Base-by-base conservation (phyloP, 2,797 vertebrate species). In the Poecilia velifera region DNA sequence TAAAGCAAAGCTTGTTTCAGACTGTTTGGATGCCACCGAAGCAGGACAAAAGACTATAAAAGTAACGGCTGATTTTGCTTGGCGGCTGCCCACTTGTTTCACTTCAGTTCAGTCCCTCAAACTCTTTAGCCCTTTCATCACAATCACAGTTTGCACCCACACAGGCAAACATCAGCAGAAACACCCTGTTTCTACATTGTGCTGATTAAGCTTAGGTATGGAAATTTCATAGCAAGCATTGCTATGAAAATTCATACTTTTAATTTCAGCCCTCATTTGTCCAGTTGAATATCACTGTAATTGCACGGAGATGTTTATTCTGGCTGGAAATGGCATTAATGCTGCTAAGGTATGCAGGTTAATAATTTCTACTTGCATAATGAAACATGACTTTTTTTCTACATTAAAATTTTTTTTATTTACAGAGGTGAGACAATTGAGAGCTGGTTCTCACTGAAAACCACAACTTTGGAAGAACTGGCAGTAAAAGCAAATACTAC, bases 61-160 rank as follows among this genome's bases (percentile, higher is more conserved):
- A 74, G 72, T 73, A 73, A 20, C 45, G 64, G 72, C 47, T 76
- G 64, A 46, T 79, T 84, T 78, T 70, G 28, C 8, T 47, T 70
- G 71, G 76, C 64, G 64, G 76, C 73, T 68, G 49, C 59, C 64
- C 46, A 77, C 47, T 46, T 71, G 68, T 45, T 45, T 71, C 41
- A 71, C 12, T 74, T 82, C 55, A 12, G 73, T 36, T 46, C 62
- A 66, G 66, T 47, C 72, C 72, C 86, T 79, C 78, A 36, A 80
- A 78, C 34, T 59, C 73, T 47, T 28, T n/a, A 78, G 73, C 66
- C 45, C 55, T 45, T 36, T 43, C 18, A 73, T 62, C 68, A 66
- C 71, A 41, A 9, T 76, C 71, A 45, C 20, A 71, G 22, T 25
- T 53, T 74, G 9, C 36, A 53, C 46, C 20, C 28, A 36, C 70